Conservation (phyloP, 2,797 vertebrate genomes). For the Sciurus vulgaris region DNA sequence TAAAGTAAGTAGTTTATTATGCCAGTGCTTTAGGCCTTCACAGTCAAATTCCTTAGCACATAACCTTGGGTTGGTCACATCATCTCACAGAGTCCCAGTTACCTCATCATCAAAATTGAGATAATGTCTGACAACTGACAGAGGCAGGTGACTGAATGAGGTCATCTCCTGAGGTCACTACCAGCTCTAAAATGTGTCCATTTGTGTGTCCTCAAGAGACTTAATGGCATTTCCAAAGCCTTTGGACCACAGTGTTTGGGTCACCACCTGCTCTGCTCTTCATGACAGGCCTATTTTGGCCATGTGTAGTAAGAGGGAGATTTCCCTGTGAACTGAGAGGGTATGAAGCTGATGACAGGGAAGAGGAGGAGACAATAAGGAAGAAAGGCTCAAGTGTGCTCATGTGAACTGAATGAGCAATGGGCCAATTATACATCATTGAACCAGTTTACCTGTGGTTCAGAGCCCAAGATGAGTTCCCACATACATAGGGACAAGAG, state of each 20-base stretch:
- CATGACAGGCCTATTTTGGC: neutral
- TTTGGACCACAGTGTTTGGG: neutral
- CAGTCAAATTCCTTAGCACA: neutral
- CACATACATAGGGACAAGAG: neutral
- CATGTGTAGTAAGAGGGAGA: neutral
- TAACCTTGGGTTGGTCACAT: constrained; percentile 49
- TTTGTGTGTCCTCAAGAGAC: neutral
- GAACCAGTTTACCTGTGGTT: neutral
- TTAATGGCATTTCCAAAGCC: neutral
- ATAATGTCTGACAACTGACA: constrained; percentile 74
- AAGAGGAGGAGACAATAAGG: neutral
- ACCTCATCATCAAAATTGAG: constrained; percentile 73
- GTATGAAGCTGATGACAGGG: neutral
- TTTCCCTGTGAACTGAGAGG: neutral
- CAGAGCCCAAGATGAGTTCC: neutral
- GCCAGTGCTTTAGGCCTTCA: neutral
- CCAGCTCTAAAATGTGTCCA: neutral
- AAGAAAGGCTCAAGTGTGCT: neutral
- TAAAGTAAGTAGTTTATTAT: neutral
- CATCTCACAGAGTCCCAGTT: constrained; percentile 10
- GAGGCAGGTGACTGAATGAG: constrained; percentile 58
- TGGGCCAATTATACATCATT: neutral
- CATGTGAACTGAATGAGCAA: neutral
- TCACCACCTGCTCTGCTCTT: neutral
- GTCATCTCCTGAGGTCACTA: constrained; percentile 61